Evolutionary conservation across 2,888 invertebrate species (phyloP).

Genomic region (Rhopalosiphum nymphaeae): DNA sequence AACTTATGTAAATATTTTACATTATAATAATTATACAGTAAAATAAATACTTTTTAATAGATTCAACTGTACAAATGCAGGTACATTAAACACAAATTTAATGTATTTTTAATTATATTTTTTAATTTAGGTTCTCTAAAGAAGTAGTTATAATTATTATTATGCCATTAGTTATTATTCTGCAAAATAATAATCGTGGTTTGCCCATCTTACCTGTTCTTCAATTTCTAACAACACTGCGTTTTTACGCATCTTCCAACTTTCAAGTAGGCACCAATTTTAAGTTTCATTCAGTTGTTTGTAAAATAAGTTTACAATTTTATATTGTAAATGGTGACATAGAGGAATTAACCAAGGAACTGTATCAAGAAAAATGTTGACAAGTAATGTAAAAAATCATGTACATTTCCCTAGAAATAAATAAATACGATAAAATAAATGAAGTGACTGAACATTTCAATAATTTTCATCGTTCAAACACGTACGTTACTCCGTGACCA

Average conservation of each 20-base stretch:
- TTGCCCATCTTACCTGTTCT: not conserved
- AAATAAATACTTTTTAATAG: not conserved
- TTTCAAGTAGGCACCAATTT: not conserved
- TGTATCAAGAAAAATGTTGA: not conserved
- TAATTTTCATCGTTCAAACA: too few relatives aligned
- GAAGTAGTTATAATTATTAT: not conserved
- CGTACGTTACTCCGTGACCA: too few relatives aligned
- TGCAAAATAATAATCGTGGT: not conserved
- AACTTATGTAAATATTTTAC: not conserved
- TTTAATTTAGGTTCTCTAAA: slow-evolving; percentile 10
- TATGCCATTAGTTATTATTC: not conserved
- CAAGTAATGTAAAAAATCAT: slow-evolving; percentile 10
- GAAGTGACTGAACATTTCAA: too few relatives aligned
- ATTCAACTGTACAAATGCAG: not conserved
- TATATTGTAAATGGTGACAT: not conserved
- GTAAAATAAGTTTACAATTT: not conserved
- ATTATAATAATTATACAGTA: not conserved
- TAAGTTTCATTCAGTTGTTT: not conserved
- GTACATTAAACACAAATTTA: not conserved
- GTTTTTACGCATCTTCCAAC: slow-evolving; percentile 1
- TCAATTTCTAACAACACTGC: not conserved
- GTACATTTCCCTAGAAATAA: slow-evolving; percentile 6
- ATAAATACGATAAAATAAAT: too few relatives aligned
- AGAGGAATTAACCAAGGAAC: not conserved
- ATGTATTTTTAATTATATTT: not conserved